phyloP scores from a whole-genome alignment of 2,888 invertebrate species.

The Hoplodrina ambigua region DNA sequence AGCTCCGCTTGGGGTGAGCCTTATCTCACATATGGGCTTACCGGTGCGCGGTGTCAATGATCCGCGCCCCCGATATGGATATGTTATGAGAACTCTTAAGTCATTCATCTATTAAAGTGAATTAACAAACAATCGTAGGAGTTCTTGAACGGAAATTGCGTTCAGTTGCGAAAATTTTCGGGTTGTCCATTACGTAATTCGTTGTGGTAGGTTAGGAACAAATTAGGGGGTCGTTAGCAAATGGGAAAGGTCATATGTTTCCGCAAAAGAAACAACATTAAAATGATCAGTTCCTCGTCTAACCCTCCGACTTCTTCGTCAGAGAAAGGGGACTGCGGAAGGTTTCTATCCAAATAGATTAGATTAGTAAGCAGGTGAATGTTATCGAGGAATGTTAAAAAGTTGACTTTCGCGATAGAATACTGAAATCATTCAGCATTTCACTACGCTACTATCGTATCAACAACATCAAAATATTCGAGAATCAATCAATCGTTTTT shows the following conservation, averaged over 20 bases:
- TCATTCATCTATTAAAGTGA: conserved; percentile 29
- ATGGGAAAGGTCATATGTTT: conserved; percentile 1
- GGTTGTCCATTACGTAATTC: background rate
- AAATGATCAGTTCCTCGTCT: background rate
- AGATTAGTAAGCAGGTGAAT: background rate
- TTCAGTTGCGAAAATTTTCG: conserved; percentile 15
- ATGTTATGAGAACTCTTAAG: conserved; percentile 40
- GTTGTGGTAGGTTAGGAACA: conserved; percentile 47
- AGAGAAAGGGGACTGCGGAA: background rate
- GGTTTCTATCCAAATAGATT: background rate
- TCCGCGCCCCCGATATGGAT: conserved; percentile 69
- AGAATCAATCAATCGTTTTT: conserved; percentile 5
- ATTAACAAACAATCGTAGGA: conserved; percentile 37
- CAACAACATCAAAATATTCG: conserved; percentile 11
- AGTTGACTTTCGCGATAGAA: conserved; percentile 1
- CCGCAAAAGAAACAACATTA: background rate
- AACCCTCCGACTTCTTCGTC: no score
- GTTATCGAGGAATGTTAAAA: background rate
- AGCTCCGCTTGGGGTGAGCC: conserved; percentile 67
- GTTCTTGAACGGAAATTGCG: conserved; percentile 7
- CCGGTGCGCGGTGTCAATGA: conserved; percentile 79
- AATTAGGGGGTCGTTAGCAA: conserved; percentile 14
- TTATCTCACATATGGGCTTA: conserved; percentile 76
- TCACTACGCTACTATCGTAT: background rate
- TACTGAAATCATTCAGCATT: background rate